Evolutionary conservation across 2,113 vertebrate genomes (phyloP).

Genomic region (Odocoileus hemionus): DNA sequence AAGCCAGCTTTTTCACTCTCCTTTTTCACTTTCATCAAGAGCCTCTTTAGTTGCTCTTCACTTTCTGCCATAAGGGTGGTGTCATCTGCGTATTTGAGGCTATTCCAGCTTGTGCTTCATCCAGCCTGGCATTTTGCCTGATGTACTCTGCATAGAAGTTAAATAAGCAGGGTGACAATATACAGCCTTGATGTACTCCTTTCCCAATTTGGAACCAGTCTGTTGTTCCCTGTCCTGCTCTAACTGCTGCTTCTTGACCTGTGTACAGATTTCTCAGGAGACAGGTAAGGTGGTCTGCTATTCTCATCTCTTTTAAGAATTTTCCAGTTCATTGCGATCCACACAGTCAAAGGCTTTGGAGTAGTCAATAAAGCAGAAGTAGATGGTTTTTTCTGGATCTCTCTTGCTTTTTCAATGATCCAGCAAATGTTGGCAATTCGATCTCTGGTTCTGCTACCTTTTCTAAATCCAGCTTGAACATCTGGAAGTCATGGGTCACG

Average conservation of each 20-base stretch:
- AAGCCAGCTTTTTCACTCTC: background rate
- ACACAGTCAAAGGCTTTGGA: background rate
- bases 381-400: background rate
- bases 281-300: background rate
- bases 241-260: background rate
- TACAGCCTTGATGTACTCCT: background rate
- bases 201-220: background rate
- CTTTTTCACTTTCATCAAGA: background rate
- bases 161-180: background rate
- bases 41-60: background rate
- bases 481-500: background rate
- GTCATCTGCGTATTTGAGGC: background rate
- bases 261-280: background rate
- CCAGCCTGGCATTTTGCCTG: background rate
- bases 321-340: background rate
- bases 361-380: background rate
- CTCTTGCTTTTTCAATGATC: background rate
- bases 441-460: background rate
- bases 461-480: background rate
- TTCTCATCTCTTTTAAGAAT: background rate
- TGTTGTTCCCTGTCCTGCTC: background rate
- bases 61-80: background rate
- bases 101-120: background rate
- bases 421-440: rapidly evolving
- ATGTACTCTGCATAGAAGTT: background rate